Conservation (phyloP, 92 coral and sea anemone species). For the Micromussa lordhowensis region DNA sequence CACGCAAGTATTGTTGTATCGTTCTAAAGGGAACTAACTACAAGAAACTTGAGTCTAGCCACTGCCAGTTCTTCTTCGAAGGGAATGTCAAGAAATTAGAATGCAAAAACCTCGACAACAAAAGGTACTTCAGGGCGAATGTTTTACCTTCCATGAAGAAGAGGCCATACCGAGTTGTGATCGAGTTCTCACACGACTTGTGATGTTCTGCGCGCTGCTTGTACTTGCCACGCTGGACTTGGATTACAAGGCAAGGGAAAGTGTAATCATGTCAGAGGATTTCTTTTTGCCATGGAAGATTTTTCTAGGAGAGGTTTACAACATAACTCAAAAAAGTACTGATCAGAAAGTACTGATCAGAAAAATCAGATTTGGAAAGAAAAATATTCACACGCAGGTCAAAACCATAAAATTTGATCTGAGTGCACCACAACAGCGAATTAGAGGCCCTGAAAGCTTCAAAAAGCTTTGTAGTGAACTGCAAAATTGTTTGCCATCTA, state of each 20-base stretch:
- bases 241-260: constrained; percentile 31
- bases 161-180: constrained; percentile 23
- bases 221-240: constrained; percentile 43
- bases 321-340: constrained; percentile 27
- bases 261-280: constrained; percentile 19
- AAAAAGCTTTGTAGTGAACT: too few relatives aligned
- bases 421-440: too few relatives aligned
- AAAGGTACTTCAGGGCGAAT: constrained; percentile 36
- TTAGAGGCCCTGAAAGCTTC: too few relatives aligned
- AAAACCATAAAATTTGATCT: too few relatives aligned
- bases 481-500: too few relatives aligned
- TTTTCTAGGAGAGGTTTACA: constrained; percentile 27
- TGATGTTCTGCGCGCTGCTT: constrained; percentile 11
- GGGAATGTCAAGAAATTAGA: constrained; percentile 37
- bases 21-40: too few relatives aligned
- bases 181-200: constrained; percentile 9
- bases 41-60: too few relatives aligned
- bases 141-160: constrained; percentile 26
- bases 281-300: constrained; percentile 30
- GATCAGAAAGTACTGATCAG: too few relatives aligned
- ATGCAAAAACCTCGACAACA: constrained; percentile 33
- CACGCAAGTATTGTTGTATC: too few relatives aligned
- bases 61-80: constrained; percentile 39
- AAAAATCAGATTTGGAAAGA: too few relatives aligned
- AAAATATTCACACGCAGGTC: too few relatives aligned